These are phyloP conservation scores for Ceryle rudis DNA, from an alignment of 2,797 vertebrate genomes.

Conservation along the genomic window DNA sequence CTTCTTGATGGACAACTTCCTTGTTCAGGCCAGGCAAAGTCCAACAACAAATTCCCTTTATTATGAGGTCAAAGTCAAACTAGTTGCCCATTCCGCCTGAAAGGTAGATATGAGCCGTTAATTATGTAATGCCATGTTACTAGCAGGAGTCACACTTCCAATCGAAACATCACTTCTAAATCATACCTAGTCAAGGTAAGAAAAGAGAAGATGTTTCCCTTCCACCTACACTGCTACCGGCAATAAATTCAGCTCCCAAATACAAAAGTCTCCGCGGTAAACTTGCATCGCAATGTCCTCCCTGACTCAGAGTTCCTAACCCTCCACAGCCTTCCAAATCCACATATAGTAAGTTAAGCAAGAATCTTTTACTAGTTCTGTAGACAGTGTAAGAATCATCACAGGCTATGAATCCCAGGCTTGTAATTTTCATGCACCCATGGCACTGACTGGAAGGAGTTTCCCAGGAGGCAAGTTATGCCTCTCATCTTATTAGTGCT, in stretches of 20 bases:
- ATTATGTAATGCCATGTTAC: neutral
- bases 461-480: neutral
- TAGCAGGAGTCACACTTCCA: neutral
- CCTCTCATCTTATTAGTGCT: neutral
- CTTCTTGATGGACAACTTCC: conserved; percentile 2
- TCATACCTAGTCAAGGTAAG: neutral
- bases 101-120: neutral
- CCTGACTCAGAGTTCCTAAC: neutral
- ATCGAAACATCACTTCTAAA: neutral
- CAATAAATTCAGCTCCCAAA: neutral
- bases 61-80: conserved; percentile 11
- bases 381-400: neutral
- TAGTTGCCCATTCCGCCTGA: neutral
- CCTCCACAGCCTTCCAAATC: neutral
- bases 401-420: neutral
- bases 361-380: neutral
- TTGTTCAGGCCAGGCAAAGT: conserved; percentile 7
- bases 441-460: neutral
- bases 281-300: neutral
- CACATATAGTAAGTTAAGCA: neutral
- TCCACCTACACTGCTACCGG: neutral
- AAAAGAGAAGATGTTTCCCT: neutral
- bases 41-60: conserved; percentile 10
- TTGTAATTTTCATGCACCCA: neutral
- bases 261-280: neutral